Percentiles rank a stretch among this genome's conserved stretches.
phyloP scores from a whole-genome alignment of 2,888 invertebrate genomes.

The Eustalomyia histrio region DNA sequence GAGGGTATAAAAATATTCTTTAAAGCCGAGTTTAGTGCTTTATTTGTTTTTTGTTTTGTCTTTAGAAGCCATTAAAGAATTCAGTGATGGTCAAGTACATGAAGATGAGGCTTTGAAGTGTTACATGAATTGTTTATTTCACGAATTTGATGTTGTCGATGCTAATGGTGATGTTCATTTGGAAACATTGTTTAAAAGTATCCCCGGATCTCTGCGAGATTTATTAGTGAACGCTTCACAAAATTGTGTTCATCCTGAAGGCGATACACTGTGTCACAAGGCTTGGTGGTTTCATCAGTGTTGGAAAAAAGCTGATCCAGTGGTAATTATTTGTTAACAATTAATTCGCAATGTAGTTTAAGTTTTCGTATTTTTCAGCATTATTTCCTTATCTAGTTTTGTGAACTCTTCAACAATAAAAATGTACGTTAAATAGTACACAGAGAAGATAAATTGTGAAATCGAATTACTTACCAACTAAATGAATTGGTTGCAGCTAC shows the following conservation, averaged over 20 bases:
- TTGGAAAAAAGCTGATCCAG: conserved; percentile 79
- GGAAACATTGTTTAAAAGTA: conserved; percentile 72
- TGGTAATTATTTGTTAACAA: conserved; percentile 66
- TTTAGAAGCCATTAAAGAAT: conserved; percentile 77
- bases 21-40: too few species aligned
- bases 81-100: conserved; percentile 79
- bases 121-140: conserved; percentile 79
- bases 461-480: too few species aligned
- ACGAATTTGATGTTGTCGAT: conserved; percentile 77
- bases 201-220: conserved; percentile 74
- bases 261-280: conserved; percentile 76
- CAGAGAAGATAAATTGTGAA: too few species aligned
- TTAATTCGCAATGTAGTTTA: too few species aligned
- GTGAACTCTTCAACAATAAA: too few species aligned
- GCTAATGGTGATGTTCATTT: conserved; percentile 78
- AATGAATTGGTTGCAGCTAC: too few species aligned
- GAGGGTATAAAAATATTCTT: too few species aligned
- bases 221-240: conserved; percentile 74
- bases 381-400: conserved; percentile 72
- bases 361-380: conserved; percentile 67
- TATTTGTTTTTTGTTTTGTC: too few species aligned
- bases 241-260: conserved; percentile 75
- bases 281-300: conserved; percentile 79
- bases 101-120: conserved; percentile 78
- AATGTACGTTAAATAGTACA: too few species aligned